These are phyloP conservation scores for Notechis scutatus DNA, from an alignment of 2,113 vertebrate species.

Conservation along the genomic window DNA sequence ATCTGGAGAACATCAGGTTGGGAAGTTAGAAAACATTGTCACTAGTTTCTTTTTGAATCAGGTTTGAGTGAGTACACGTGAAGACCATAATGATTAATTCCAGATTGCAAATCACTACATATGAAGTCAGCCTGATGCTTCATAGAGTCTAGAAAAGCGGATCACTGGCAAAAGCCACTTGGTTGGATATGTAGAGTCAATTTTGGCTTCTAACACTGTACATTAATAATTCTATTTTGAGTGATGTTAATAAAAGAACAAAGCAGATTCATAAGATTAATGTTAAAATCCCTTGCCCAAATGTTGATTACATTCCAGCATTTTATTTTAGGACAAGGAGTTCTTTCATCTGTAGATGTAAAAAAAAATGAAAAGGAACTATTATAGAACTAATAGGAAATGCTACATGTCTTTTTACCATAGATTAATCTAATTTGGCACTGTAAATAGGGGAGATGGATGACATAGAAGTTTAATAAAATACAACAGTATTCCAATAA, in stretches of 20 bases:
- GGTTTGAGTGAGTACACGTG: not conserved
- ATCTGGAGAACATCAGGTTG: not conserved
- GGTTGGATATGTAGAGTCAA: not conserved
- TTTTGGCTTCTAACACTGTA: not conserved
- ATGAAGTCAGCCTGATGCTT: not conserved
- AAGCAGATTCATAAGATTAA: not conserved
- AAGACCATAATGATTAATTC: not conserved
- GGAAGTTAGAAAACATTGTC: not conserved
- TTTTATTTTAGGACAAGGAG: not conserved
- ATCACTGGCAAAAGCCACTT: not conserved
- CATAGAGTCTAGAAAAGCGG: not conserved
- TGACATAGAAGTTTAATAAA: not conserved
- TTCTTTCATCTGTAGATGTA: not conserved
- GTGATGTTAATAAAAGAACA: not conserved
- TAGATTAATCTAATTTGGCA: constrained; percentile 8
- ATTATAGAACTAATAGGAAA: constrained; percentile 22
- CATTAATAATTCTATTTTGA: not conserved
- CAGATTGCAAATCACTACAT: not conserved
- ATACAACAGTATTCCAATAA: not conserved
- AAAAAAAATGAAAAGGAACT: not conserved
- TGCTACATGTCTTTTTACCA: not conserved
- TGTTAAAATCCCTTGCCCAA: not conserved
- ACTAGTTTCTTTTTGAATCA: not conserved
- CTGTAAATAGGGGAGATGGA: not conserved
- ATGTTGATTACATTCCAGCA: not conserved